Base-by-base conservation (phyloP, 2,113 vertebrate species). In the Corvus cornix region DNA sequence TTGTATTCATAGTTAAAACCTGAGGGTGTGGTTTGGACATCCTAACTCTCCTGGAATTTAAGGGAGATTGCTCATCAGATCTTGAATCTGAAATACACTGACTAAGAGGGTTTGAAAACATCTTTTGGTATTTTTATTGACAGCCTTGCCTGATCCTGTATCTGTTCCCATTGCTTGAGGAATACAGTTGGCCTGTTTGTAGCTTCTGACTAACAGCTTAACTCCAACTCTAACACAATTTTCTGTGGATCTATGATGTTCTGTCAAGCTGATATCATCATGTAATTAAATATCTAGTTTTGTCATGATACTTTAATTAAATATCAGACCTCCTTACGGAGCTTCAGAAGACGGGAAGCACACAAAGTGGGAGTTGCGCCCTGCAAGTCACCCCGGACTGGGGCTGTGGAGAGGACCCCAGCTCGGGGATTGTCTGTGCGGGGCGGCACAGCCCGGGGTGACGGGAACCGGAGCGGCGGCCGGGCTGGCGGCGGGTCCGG, bases 401-500 rank as follows among this genome's bases (percentile, higher is more conserved):
- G 28, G 33, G 22, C 72, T 53, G 41, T 21, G 49, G 58, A 20
- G 19, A 26, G 17, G 66, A 20, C 3, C 11, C 22, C 0, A 0
- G 30, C 59, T 7, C 44, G 3, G 35, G 74, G 30, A 2, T 7
- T 33, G 59, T 49, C 30, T 11, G 46, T 53, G 46, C 77, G 80
- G 39, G 53, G 30, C 1, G 3, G 67, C 9, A 21, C 49, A 10
- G 16, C 10, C 3, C 0, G 1, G 11, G 35, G 12, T 4, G 56
- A 13, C 8, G 10, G 74, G 18, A 7, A 9, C 41, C 3, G 2
- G 28, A 35, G 48, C 2, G 13, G 43, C 13, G 51, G 51, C 60
- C 7, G 78, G 18, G 44, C 44, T 22, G 49, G 28, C 16, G 9
- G 4, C 2, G 4, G 39, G 23, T 4, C 21, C 3, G 11, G 56